A percentile compares a stretch with the other conserved stretches of the same genome.
phyloP scores from a whole-genome alignment of 2,888 invertebrate species.

The Pediacus dermestoides region DNA sequence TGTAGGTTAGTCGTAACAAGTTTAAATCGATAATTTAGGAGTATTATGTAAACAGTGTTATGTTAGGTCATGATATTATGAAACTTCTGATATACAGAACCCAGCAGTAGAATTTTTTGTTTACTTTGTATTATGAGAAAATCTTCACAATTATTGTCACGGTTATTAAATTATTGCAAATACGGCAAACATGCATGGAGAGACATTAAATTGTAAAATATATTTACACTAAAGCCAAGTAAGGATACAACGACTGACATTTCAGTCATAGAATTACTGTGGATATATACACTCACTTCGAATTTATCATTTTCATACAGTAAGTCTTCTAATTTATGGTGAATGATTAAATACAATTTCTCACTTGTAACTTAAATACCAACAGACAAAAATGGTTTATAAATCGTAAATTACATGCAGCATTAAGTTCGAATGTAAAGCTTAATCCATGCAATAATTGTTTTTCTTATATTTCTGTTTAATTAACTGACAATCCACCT shows the following conservation, averaged over 20 bases:
- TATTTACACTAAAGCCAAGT: conserved; percentile 4
- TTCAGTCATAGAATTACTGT: conserved; percentile 4
- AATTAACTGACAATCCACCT: no score
- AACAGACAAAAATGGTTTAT: conserved; percentile 10
- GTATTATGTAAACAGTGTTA: conserved; percentile 1
- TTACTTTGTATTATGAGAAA: conserved; percentile 2
- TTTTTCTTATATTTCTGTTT: no score
- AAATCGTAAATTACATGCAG: conserved; percentile 10
- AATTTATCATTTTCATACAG: conserved; percentile 6
- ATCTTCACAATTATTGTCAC: conserved; percentile 6
- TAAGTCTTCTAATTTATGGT: conserved; percentile 7
- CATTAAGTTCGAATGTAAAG: conserved; percentile 5
- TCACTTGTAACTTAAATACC: conserved; percentile 9
- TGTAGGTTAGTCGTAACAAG: conserved; percentile 8
- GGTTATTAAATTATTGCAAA: conserved; percentile 1
- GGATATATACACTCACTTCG: conserved; percentile 4
- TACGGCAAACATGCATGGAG: background rate
- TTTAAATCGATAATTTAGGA: conserved; percentile 6
- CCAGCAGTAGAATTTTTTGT: no score
- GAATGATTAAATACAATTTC: conserved; percentile 7
- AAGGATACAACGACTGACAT: conserved; percentile 5
- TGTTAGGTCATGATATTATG: conserved; percentile 9
- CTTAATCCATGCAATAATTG: conserved; percentile 7
- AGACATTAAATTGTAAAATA: conserved; percentile 7
- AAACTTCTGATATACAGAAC: no score